Evolutionary conservation across 2,797 vertebrate species (phyloP), one percentile per base, ranked within the genome.

Genomic region (Malurus splendens): DNA sequence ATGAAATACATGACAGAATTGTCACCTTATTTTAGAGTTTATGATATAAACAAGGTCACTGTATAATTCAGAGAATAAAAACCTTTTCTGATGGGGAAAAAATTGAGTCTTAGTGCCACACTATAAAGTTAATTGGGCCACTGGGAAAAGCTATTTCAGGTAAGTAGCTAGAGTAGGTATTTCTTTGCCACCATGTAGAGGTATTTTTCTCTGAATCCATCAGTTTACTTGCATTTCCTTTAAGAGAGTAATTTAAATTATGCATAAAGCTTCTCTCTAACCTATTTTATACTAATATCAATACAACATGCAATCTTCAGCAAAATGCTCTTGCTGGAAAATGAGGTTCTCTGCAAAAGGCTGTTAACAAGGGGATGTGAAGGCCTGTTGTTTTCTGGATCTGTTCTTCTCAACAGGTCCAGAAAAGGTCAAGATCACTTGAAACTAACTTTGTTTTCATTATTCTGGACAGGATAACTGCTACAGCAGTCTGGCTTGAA

Each of bases 61-160:
- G 42, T 44, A 61, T 65, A 90, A 86, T 83, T 72, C 77, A 76
- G 41, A 81, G 30, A 10, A 70, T 33, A 87, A 64, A 87, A 82
- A 3, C 8, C 13, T 75, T 81, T 92, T 79, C 57, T 76, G 65
- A 81, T 54, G 17, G 10, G 22, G 28, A 57, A 90, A 86, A 82
- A 55, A 39, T 4, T 38, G 52, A 85, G 6, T 15, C n/a, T 64
- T 51, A 60, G 20, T 59, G 28, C 27, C 61, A 82, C 6, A 25
- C 18, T 80, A 20, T 71, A 62, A 72, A 84, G 54, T 74, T 94
- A 93, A 95, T 91, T 96, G 74, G 90, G 33, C 82, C 8, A 4
- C 47, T 79, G 82, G 87, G 93, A 95, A 86, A 91, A 93, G 39
- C 41, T 84, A 82, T 62, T 90, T 87, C 64, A 82, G 79, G 68